Base-by-base conservation (phyloP, 2,888 invertebrate genomes). In the Campoplex nolae region DNA sequence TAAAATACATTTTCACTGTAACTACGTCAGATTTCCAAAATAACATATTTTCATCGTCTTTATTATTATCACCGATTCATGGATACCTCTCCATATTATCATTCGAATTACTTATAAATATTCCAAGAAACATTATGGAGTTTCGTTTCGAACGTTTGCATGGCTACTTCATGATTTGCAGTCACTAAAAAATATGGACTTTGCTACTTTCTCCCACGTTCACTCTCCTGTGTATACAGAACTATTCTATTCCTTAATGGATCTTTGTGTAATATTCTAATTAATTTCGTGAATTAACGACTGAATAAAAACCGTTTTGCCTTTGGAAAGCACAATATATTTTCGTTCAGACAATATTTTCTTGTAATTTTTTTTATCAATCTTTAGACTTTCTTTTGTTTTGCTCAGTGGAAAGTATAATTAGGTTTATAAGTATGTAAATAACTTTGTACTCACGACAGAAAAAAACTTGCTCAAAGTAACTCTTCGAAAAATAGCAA, bases 1-100 rank as follows among this genome's bases (percentile, higher is more conserved):
- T 51, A 62, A 77, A 83, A 77, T 71, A 62, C 70, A 71, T 77
- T 71, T 54, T 71, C 58, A 23, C 38, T 48, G 23, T 70, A 35
- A 35, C 45, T 32, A 62, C n/a, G 28, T 51, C 42, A 9, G 38
- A 77, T 16, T 62, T n/a, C 42, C 54, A 51, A 35, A 73, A 13
- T 8, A 58, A 71, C 71, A 62, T 48, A 73, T 58, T 1, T 35
- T n/a, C 3, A 13, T 32, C 32, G 32, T 62, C 13, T 7, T 58
- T 75, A 11, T 62, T 16, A 62, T 62, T 62, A 62, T 4, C 16
- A 32, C 32, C 13, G 9, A 62, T 62, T 62, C 16, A 32, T 32
- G 16, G 6, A 62, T 28, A 58, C 32, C 13, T 62, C 13, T 32
- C 3, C 4, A 62, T 3, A 3, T 67, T 13, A n/a, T 75, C 23